Evolutionary conservation across 2,888 invertebrate species (phyloP), one percentile per base, ranked within the genome.

Genomic region (Drosophila subquinaria): DNA sequence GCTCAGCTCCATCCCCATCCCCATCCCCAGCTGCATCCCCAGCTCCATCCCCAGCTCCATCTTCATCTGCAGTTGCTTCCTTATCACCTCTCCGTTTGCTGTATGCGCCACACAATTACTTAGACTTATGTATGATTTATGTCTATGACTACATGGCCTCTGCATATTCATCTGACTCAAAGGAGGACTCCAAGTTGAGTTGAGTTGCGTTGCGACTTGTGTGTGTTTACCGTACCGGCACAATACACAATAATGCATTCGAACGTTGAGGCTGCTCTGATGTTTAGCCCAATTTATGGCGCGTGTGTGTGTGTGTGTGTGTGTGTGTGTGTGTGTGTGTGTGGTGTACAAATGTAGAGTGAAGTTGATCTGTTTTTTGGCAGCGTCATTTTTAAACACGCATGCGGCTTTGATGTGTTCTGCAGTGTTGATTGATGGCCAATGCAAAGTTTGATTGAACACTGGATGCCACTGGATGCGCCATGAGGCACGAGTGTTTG

Each of bases 401-500:
- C 72, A 40, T 63, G 57, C 73, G 79, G 73, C 82, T 83, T 83
- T 88, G 83, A 83, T 83, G 83, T 83, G 86, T 66, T 72, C 52
- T 48, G 17, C 61, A 36, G 64, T 71, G 89, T 53, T 83, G 83
- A 83, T 86, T 69, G 83, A 83, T 86, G 74, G 89, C 62, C 67
- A 66, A 72, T 82, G 87, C 88, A 68, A 86, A 82, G 81, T 83
- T 83, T 83, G 83, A 83, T 83, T 86, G 83, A 88, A 86, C 81
- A 69, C 79, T 47, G 69, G 61, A 27, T 47, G 51, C 48, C n/a
- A 30, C 30, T 30, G 27, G 27, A 27, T 52, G 59, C 20, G 33
- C 40, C 50, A 43, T 23, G 45, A 1, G 35, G 55, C 63, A 36
- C 13, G 48, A 10, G 60, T 27, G 3, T 27, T 5, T 27, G 27